Evolutionary conservation across 2,113 vertebrate species (phyloP), one percentile per base, ranked within the genome.

Genomic region (Apaloderma vittatum): DNA sequence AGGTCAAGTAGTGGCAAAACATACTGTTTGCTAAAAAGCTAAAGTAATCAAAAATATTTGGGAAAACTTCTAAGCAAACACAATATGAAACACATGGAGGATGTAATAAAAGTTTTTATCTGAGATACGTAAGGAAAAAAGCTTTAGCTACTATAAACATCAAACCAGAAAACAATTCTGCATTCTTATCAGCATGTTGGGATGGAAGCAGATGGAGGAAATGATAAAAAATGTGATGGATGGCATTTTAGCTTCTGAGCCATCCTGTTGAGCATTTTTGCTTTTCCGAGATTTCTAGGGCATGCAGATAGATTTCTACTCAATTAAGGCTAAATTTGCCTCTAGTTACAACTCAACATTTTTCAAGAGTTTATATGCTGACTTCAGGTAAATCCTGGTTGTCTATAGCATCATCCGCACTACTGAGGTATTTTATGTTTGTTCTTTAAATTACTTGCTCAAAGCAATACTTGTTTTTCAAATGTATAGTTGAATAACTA

Each of bases 371-470:
- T 85, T 82, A 76, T 87, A 40, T 55, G 73, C 87, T 94, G 92
- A 95, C 89, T 91, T 68, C 81, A 97, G 90, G 96, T 97, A 94
- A 94, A 72, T 88, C 76, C 61, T 16, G n/a, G 32, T 34, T 92
- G 55, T 91, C 68, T 92, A 91, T 48, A 67, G 43, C 75, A 79
- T 63, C 45, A 61, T 40, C 66, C 77, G 57, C 43, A 55, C 51
- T 76, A 43, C 70, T 65, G 49, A 90, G 61, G 66, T 93, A 81
- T 90, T 95, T 89, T 91, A 75, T 89, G 30, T 92, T 92, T 96
- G 80, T 71, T 95, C 88, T 96, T 92, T 78, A 92, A 94, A 95
- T 79, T 36, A 54, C 48, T 91, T 88, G 79, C 85, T 91, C 54
- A 75, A 93, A 96, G 92, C 70, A 85, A 82, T 55, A 76, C 63